A percentile compares a stretch with the other conserved stretches of the same genome.
Evolutionary conservation across 1,140 invertebrate genomes (phyloP).

Genomic region (Protaetia brevitarsis): DNA sequence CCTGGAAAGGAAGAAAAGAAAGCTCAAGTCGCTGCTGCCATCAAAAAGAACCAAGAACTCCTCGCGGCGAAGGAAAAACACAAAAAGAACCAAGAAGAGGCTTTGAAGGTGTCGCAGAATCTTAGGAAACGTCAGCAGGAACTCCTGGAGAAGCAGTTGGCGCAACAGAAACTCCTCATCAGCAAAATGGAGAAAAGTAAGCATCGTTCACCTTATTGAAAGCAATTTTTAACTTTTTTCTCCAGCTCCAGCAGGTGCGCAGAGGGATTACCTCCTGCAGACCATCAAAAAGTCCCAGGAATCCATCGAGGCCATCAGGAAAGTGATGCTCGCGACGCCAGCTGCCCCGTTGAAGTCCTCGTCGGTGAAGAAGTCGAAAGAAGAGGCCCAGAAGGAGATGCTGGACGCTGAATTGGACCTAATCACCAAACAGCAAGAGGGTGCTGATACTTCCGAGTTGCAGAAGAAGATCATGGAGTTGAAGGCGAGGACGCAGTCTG

Average conservation of each 20-base stretch:
- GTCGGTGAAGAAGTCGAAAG: slow-evolving; percentile 51
- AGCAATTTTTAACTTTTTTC: slow-evolving; percentile 21
- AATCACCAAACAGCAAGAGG: slow-evolving; percentile 75
- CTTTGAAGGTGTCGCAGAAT: slow-evolving; percentile 69
- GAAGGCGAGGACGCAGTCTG: slow-evolving; percentile 58
- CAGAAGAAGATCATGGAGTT: slow-evolving; percentile 70
- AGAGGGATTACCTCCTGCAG: slow-evolving; percentile 64
- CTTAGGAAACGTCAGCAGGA: slow-evolving; percentile 74
- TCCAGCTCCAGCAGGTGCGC: slow-evolving; percentile 55
- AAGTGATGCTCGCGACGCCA: slow-evolving; percentile 58
- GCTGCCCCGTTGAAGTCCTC: slow-evolving; percentile 37
- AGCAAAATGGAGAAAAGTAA: slow-evolving; percentile 69
- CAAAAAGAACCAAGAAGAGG: slow-evolving; percentile 67
- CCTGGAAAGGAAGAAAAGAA: slow-evolving; percentile 40
- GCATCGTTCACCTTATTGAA: background rate
- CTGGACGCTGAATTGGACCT: slow-evolving; percentile 85
- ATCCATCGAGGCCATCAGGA: slow-evolving; percentile 71
- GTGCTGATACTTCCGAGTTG: slow-evolving; percentile 67
- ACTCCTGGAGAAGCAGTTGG: slow-evolving; percentile 73
- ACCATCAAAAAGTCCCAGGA: slow-evolving; percentile 74
- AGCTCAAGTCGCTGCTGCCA: slow-evolving; percentile 55
- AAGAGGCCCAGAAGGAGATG: slow-evolving; percentile 73
- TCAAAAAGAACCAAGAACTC: slow-evolving; percentile 63
- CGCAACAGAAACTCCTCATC: slow-evolving; percentile 73
- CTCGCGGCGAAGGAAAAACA: slow-evolving; percentile 59